Conservation (phyloP, 2,113 vertebrate species). For the Erpornis zantholeuca region DNA sequence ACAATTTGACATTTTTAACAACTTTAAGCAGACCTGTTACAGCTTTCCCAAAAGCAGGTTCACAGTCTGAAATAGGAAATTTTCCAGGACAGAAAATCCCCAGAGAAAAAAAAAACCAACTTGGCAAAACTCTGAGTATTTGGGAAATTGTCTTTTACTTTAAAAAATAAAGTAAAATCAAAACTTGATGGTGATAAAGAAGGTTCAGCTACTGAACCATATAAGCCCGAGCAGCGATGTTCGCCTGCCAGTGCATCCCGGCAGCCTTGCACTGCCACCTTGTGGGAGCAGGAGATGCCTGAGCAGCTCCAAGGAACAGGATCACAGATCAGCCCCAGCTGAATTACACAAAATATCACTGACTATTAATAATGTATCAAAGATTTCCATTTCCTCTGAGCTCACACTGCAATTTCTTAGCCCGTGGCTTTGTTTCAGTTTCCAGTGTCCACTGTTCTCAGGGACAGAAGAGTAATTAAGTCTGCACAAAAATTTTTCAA, state of each 20-base stretch:
- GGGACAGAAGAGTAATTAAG: not conserved
- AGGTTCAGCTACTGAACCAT: not conserved
- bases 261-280: slow-evolving; percentile 41
- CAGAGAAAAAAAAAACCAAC: not conserved
- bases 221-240: accelerated
- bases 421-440: not conserved
- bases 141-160: not conserved
- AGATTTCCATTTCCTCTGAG: not conserved
- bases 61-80: not conserved
- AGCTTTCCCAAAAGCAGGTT: not conserved
- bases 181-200: not conserved
- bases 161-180: not conserved
- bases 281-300: not conserved
- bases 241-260: accelerated
- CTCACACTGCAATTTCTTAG: not conserved
- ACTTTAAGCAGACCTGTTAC: not conserved
- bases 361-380: not conserved
- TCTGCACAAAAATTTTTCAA: not conserved
- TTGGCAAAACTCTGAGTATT: not conserved
- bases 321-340: not conserved
- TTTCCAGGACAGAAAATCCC: not conserved
- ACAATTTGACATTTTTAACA: not conserved
- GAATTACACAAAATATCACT: not conserved
- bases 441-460: not conserved
- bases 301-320: not conserved